Conservation (phyloP, 2,797 vertebrate genomes). For the Valencia hispanica region DNA sequence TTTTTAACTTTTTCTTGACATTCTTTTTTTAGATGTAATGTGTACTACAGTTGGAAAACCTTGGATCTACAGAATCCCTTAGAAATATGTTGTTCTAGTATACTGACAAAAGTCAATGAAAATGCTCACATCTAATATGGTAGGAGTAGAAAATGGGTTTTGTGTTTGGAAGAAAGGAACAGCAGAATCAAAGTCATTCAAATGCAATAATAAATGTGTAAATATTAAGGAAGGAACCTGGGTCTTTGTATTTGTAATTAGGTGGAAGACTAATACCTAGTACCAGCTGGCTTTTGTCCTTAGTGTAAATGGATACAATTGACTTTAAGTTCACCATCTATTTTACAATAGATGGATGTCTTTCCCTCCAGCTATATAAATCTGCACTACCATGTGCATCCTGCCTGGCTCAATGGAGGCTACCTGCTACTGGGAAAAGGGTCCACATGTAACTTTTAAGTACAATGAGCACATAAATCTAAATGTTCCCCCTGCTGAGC, state of each 20-base stretch:
- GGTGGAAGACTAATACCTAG: neutral
- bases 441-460: neutral
- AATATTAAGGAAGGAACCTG: conserved; percentile 11
- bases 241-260: conserved; percentile 4
- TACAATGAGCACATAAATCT: neutral
- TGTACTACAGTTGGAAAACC: too few relatives aligned
- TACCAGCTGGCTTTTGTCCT: conserved; percentile 5
- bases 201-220: conserved; percentile 9
- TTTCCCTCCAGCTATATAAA: neutral
- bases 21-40: too few relatives aligned
- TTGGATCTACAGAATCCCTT: too few relatives aligned
- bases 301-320: neutral
- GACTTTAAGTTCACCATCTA: neutral
- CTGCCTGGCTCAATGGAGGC: neutral
- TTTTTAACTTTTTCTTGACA: too few relatives aligned
- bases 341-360: conserved; percentile 2
- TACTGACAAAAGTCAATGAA: neutral
- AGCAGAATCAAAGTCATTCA: neutral
- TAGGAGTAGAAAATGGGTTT: neutral
- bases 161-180: neutral
- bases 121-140: neutral
- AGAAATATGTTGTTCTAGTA: too few relatives aligned
- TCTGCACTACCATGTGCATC: neutral
- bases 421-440: neutral
- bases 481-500: neutral